Base-by-base conservation (phyloP, 2,113 vertebrate genomes). In the Cebidichthys violaceus region DNA sequence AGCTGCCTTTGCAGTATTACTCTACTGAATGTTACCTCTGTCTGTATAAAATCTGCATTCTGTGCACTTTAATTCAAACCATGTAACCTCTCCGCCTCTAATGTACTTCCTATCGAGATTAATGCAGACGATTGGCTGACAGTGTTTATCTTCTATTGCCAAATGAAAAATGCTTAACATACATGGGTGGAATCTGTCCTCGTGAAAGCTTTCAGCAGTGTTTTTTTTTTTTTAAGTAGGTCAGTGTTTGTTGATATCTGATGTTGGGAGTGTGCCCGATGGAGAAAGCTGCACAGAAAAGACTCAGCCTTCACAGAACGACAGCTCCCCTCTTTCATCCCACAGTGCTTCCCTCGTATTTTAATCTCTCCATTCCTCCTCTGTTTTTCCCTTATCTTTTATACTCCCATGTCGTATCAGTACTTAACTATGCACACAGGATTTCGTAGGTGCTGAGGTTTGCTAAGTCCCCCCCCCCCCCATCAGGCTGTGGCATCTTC, bases 201-300 rank as follows among this genome's bases (percentile, higher is more conserved):
- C 24, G 64, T 41, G 15, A 72, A 79, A 54, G 52, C 54, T 78
- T 71, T 68, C 62, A 54, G 64, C 31, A 66, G 37, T 29, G 4
- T 24, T n/a, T 47, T 70, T 29, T 9, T 27, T 68, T n/a, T n/a
- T 24, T 29, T 45, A 89, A 89, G 75, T 91, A 82, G 85, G 79
- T 81, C 89, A 87, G 60, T 83, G 75, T 78, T 87, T 79, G 86
- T 77, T 80, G 76, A 79, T 82, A 70, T 83, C 68, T 71, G 15
- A 86, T 79, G 65, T 37, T 59, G 62, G 17, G 41, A 45, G 15
- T 47, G 66, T 15, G 31, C 31, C 52, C 57, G 75, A 82, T 76
- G 50, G 54, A 78, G 57, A 70, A 60, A 62, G 67, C 31, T 52
- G 39, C 41, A 62, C 39, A n/a, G 61, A 78, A 76, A 60, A 50